Evolutionary conservation across 2,888 invertebrate species (phyloP).

Genomic region (Fragum sueziense): DNA sequence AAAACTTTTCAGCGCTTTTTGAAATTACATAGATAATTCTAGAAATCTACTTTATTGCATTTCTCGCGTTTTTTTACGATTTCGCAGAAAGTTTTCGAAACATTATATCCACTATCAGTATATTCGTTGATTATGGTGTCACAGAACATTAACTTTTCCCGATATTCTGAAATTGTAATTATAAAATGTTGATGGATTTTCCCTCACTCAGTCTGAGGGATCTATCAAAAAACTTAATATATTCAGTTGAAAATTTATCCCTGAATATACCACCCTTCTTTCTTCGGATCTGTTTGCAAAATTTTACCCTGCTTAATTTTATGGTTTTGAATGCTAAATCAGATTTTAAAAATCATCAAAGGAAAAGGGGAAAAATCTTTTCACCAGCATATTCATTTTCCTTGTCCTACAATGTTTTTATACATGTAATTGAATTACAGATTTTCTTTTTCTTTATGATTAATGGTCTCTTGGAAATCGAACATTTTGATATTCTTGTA

Average conservation of each 20-base stretch:
- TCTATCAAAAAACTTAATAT: constrained; percentile 20
- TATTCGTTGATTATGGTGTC: constrained; percentile 15
- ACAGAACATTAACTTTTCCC: constrained; percentile 24
- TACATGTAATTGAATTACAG: no score
- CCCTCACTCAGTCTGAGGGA: constrained; percentile 14
- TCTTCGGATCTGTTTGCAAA: no score
- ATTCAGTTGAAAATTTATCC: constrained; percentile 18
- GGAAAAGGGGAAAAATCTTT: not conserved
- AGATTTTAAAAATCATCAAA: not conserved
- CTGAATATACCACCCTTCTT: not conserved
- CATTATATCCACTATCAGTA: constrained; percentile 14
- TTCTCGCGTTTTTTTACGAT: constrained; percentile 5
- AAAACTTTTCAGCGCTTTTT: not conserved
- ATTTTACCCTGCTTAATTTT: no score
- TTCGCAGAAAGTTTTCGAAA: constrained; percentile 2
- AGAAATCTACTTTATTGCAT: not conserved
- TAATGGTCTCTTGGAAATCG: no score
- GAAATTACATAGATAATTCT: not conserved
- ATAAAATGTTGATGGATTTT: constrained; percentile 21
- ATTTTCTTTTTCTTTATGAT: not conserved
- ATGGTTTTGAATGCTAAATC: no score
- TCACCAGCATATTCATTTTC: not conserved
- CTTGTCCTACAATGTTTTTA: not conserved
- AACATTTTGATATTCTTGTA: no score
- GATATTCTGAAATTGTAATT: constrained; percentile 26